These are phyloP conservation scores for Scyliorhinus canicula DNA, from an alignment of 2,797 vertebrate species.

Conservation along the genomic window DNA sequence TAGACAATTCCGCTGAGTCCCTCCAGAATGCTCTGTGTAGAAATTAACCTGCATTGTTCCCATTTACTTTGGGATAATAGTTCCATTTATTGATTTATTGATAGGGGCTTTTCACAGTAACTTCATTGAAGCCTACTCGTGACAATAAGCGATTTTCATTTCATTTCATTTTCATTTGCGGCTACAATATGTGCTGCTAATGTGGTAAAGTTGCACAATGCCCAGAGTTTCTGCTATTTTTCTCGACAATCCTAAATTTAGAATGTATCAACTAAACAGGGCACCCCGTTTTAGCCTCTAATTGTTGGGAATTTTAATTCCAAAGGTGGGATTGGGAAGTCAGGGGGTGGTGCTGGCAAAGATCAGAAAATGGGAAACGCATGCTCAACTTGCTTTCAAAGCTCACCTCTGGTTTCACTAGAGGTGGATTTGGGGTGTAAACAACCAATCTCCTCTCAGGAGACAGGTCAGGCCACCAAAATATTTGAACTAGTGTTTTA, in stretches of 20 bases:
- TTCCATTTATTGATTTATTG: neutral
- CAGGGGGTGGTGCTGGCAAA: neutral
- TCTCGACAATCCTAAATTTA: neutral
- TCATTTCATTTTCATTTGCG: neutral
- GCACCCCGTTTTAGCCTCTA: neutral
- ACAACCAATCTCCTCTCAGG: neutral
- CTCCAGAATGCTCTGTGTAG: neutral
- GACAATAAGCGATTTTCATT: no score
- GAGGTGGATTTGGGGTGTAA: neutral
- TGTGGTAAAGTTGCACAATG: neutral
- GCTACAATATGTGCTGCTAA: neutral
- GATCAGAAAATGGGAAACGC: neutral
- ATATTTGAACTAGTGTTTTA: neutral
- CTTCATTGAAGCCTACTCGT: no score
- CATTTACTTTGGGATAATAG: neutral
- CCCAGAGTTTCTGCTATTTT: neutral
- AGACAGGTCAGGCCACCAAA: neutral
- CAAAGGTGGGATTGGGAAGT: neutral
- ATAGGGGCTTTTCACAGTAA: no score
- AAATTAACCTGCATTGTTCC: slow-evolving; percentile 4
- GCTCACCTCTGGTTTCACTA: neutral
- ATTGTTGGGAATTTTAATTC: neutral
- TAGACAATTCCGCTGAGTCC: neutral
- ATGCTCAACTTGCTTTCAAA: neutral
- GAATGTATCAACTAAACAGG: neutral